These are phyloP conservation scores for Tor tambroides DNA, from an alignment of 2,113 vertebrate species.

Conservation along the genomic window DNA sequence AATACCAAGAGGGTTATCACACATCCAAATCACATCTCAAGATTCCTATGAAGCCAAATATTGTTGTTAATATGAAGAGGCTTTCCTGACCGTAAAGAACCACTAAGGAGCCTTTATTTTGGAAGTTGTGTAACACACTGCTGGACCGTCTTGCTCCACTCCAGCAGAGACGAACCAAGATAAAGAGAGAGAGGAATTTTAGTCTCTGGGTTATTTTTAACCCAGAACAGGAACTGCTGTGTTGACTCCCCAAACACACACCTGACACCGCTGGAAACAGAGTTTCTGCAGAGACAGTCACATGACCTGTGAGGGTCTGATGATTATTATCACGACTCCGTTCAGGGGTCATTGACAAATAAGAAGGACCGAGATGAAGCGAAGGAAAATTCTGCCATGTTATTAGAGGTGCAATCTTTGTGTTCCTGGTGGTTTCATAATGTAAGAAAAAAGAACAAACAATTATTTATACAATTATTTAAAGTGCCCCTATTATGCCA, in stretches of 20 bases:
- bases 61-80: background rate
- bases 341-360: background rate
- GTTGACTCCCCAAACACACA: constrained; percentile 69
- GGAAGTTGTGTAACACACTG: background rate
- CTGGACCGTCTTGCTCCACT: background rate
- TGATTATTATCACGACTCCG: background rate
- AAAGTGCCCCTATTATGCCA: too few relatives aligned
- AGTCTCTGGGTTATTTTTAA: constrained; percentile 75
- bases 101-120: background rate
- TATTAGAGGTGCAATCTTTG: background rate
- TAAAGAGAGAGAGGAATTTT: constrained; percentile 57
- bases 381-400: background rate
- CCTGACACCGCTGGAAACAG: constrained; percentile 32
- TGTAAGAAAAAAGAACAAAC: too few relatives aligned
- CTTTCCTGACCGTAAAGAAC: background rate
- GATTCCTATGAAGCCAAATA: background rate
- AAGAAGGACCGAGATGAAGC: background rate
- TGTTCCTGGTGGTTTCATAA: background rate
- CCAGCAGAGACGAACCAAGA: background rate
- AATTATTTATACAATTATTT: too few relatives aligned
- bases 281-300: constrained; percentile 33
- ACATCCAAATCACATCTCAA: background rate
- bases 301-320: background rate
- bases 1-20: background rate
- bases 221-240: constrained; percentile 73